Evolutionary conservation across 2,797 vertebrate genomes (phyloP), one percentile per base, ranked within the genome.

Genomic region (Mycteria americana): DNA sequence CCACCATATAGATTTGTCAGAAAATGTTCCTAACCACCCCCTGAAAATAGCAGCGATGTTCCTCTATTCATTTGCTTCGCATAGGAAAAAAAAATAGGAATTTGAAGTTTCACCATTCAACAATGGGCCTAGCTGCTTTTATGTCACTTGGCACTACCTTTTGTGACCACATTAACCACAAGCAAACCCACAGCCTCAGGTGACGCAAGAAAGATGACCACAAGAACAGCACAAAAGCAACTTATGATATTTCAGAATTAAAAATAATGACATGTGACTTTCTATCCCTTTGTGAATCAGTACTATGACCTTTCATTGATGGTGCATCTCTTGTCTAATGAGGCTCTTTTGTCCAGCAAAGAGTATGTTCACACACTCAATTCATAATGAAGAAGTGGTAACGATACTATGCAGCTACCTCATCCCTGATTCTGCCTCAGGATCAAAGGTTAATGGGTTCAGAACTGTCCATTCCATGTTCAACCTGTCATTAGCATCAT

Each of bases 331-430:
- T 62, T 62, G 28, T 83, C 68, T 72, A 54, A 69, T 25, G 28
- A 74, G 67, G 69, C 25, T 43, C 35, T 88, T 92, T 60, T 46
- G 80, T 92, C 92, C 92, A 90, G 83, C 56, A 77, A 56, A 84
- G 33, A 67, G 4, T 10, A 62, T 3, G 30, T 45, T 76, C 56
- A 28, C 64, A 53, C 10, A 48, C 48, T 73, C 89, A 89, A 88
- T 94, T 94, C 94, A 95, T 94, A 88, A 95, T 67, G 76, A 89
- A 82, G 63, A 76, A 92, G 79, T 48, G 21, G 57, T 57, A 67
- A 95, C 28, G 56, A 59, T 65, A 67, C 13, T 3, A 3, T 57
- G 73, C 75, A 54, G 72, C 75, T 84, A 90, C 43, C 57, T 86
- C 75, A 70, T 78, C 73, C 78, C 50, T 22, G 13, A 53, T 72